Evolutionary conservation across 2,113 vertebrate species (phyloP).

Genomic region (Theropithecus gelada): DNA sequence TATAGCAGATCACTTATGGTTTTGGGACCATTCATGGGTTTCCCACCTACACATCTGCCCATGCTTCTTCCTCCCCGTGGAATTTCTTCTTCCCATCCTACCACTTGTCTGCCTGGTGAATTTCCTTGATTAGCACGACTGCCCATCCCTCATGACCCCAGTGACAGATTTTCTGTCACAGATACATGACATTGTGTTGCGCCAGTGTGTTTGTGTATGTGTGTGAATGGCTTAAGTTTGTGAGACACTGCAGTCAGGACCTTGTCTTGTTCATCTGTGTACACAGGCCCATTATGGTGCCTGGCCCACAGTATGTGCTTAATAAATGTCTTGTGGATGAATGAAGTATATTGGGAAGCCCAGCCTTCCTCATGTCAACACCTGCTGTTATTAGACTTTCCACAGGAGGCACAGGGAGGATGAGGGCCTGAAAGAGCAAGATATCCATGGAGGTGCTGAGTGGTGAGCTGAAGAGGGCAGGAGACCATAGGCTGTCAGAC

Average conservation of each 20-base stretch:
- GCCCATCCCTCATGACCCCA: neutral
- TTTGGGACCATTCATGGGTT: neutral
- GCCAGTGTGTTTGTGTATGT: neutral
- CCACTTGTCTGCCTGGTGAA: neutral
- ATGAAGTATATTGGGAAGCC: neutral
- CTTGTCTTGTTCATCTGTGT: neutral
- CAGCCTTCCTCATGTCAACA: neutral
- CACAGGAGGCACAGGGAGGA: neutral
- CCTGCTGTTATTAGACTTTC: neutral
- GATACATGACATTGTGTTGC: too few relatives aligned
- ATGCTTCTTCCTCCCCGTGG: neutral
- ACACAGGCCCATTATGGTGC: too few relatives aligned
- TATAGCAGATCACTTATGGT: neutral
- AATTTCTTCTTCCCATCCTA: neutral
- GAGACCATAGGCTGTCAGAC: neutral
- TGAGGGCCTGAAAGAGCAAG: rapidly evolving
- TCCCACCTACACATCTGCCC: neutral
- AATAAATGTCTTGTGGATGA: neutral
- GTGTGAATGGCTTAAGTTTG: neutral
- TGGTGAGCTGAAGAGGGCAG: neutral
- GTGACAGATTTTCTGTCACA: neutral
- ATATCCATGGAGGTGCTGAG: neutral
- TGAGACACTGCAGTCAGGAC: neutral
- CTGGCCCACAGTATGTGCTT: neutral
- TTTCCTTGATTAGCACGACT: neutral